Conservation (phyloP, 2,888 invertebrate species). For the Stenotaenia linearis region DNA sequence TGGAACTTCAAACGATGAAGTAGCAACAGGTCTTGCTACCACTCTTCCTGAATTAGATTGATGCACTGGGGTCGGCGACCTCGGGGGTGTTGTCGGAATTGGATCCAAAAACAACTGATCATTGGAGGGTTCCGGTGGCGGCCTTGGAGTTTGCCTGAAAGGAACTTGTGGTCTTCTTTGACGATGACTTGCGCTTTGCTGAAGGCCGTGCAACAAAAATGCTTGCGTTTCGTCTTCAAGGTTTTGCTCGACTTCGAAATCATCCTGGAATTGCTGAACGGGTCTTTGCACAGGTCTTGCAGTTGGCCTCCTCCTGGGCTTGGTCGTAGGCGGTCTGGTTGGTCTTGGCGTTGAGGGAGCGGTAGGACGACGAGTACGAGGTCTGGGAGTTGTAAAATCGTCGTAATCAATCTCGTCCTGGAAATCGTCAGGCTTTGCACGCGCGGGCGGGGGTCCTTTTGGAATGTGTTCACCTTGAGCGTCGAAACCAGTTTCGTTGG, state of each 20-base stretch:
- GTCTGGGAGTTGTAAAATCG: not conserved
- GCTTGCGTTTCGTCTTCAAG: constrained; percentile 21
- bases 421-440: constrained; percentile 3
- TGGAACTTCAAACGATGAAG: not conserved
- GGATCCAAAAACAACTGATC: not conserved
- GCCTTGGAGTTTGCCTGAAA: not conserved
- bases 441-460: constrained; percentile 31
- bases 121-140: not conserved
- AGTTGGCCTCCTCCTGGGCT: not conserved
- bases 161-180: not conserved
- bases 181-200: not conserved
- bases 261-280: not conserved
- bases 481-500: constrained; percentile 35
- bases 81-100: not conserved
- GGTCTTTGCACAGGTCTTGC: not conserved
- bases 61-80: constrained; percentile 27
- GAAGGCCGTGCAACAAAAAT: not conserved
- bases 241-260: constrained; percentile 1
- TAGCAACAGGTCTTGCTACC: constrained; percentile 22
- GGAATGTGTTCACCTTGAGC: constrained; percentile 34
- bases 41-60: not conserved
- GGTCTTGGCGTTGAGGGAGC: not conserved
- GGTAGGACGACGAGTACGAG: not conserved
- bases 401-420: constrained; percentile 28
- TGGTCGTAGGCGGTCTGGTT: not conserved